phyloP scores from a whole-genome alignment of 1,140 invertebrate genomes.

The Ips nitidus region DNA sequence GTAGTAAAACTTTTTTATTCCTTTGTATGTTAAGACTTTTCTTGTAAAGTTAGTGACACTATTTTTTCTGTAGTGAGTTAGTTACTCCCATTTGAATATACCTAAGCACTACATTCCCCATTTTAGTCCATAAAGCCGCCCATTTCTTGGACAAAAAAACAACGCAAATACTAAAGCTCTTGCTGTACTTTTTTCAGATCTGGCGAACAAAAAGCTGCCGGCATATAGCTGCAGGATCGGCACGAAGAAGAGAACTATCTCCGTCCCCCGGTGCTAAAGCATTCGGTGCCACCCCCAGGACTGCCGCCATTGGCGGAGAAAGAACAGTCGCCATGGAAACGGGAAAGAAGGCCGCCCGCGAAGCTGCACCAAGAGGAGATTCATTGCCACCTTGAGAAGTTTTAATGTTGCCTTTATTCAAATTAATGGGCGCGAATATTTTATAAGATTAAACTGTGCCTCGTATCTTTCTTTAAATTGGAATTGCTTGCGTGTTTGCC shows the following conservation, averaged over 20 bases:
- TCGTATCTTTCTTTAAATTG: conserved; percentile 50
- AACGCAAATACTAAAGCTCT: too few species aligned
- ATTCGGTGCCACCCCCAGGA: conserved; percentile 47
- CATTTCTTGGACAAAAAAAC: too few species aligned
- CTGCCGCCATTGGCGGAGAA: conserved; percentile 48
- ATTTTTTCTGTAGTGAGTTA: too few species aligned
- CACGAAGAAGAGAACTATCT: conserved; percentile 43
- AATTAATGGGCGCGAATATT: conserved; percentile 52
- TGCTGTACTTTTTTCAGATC: too few species aligned
- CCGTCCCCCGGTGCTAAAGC: conserved; percentile 47
- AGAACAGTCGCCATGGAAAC: conserved; percentile 48
- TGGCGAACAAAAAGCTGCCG: too few species aligned
- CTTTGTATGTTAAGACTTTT: too few species aligned
- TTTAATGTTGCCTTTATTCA: conserved; percentile 55
- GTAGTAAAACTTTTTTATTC: too few species aligned
- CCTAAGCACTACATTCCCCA: too few species aligned
- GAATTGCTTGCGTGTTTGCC: conserved; percentile 43
- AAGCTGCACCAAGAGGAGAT: conserved; percentile 46
- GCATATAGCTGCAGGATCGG: background rate
- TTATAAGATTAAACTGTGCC: conserved; percentile 48
- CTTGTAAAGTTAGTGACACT: too few species aligned
- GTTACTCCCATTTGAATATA: too few species aligned
- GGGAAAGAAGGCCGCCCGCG: conserved; percentile 47
- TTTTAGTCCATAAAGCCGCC: too few species aligned
- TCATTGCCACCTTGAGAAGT: conserved; percentile 54